These are phyloP conservation scores for Xiphophorus hellerii DNA, from an alignment of 2,113 vertebrate genomes.

Conservation along the genomic window DNA sequence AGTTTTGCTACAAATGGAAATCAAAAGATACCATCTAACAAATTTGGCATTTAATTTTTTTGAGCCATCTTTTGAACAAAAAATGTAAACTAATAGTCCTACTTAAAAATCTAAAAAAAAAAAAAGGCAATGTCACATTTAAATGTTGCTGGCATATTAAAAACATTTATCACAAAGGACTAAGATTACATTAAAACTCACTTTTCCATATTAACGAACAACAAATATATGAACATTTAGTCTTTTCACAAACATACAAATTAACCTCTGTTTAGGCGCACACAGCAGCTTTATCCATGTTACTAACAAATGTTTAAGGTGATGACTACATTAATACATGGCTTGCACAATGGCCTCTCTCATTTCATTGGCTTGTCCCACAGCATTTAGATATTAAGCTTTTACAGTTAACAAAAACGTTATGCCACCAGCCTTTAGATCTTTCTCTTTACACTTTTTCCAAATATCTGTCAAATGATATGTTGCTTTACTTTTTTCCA, in stretches of 20 bases:
- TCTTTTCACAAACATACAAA: conserved; percentile 57
- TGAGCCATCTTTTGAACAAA: conserved; percentile 4
- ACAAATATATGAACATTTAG: conserved; percentile 46
- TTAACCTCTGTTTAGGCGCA: conserved; percentile 39
- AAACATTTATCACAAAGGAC: conserved; percentile 63
- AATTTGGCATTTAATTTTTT: conserved; percentile 5
- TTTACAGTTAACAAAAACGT: conserved; percentile 85
- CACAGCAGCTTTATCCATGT: conserved; percentile 26
- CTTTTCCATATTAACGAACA: conserved; percentile 48
- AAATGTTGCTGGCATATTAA: conserved; percentile 34
- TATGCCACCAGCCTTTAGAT: conserved; percentile 84
- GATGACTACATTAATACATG: conserved; percentile 47
- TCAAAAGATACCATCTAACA: conserved; percentile 18
- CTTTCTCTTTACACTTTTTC: conserved; percentile 86
- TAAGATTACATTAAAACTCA: conserved; percentile 46
- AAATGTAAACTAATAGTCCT: background rate
- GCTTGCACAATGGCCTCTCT: conserved; percentile 25
- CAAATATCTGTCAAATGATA: conserved; percentile 87
- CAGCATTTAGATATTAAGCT: conserved; percentile 79
- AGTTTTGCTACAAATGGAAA: conserved; percentile 39
- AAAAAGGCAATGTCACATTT: conserved; percentile 36
- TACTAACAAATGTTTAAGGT: conserved; percentile 49
- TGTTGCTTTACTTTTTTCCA: conserved; percentile 78
- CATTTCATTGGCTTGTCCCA: conserved; percentile 56
- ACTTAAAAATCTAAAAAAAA: background rate